Base-by-base conservation (phyloP, 1,140 invertebrate genomes). In the Polypedilum vanderplanki region DNA sequence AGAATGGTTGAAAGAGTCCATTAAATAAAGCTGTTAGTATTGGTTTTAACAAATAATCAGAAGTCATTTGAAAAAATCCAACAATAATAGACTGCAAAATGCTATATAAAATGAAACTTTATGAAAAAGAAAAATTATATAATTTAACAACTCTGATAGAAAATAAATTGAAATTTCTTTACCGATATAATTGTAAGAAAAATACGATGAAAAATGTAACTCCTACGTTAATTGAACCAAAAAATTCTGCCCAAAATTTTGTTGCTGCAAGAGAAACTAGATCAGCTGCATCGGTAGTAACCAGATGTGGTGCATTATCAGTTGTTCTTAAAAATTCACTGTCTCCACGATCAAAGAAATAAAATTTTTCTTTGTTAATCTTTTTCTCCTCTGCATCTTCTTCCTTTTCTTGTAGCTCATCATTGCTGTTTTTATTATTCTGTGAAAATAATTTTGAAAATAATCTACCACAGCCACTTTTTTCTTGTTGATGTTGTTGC, bases 291-390 rank as follows among this genome's bases (percentile, higher is more conserved):
- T 84, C 81, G 74, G 89, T 87, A 0, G 87, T 85, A 5, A 81
- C 78, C 17, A 89, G 79, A 64, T 86, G 78, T 4, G 88, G 88
- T 65, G 87, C 84, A 1, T 82, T 83, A 77, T 90, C 88, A 1
- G 88, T 89, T 9, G 87, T 89, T 77, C 82, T 81, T 77, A 86
- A 86, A 77, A 87, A 89, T 81, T 86, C 85, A 4, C 87, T 85
- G 77, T 86, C 87, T 64, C 88, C 88, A 77, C 89, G 88, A 79
- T 90, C 89, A 77, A 90, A 90, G 70, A 88, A 88, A 80, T 90
- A 90, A 64, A 89, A 85, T 75, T 89, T 88, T 7, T 80, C 80
- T 9, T 75, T 76, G 70, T 77, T 57, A 22, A n/a, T 57, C 10
- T 20, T 22, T 67, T 67, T 17, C 10, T 57, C 3, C 10, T 2